Evolutionary conservation across 2,113 vertebrate genomes (phyloP), one percentile per base, ranked within the genome.

Genomic region (Rhegmatorhina hoffmannsi): DNA sequence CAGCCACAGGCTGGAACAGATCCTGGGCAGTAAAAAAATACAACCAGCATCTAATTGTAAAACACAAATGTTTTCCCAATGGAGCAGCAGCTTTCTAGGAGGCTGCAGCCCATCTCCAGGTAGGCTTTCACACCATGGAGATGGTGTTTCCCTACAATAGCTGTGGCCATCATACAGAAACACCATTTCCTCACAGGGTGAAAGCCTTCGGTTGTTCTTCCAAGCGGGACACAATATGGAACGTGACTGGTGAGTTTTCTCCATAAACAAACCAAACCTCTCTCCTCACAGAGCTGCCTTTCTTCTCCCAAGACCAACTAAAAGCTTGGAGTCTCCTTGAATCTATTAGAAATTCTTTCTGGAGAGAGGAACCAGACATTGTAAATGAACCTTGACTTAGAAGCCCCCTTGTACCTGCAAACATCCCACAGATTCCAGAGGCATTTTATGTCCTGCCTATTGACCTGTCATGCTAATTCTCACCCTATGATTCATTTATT

Each of bases 331-430:
- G 96, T 82, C 97, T 98, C 97, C 97, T 96, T 97, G 95, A 98
- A 98, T 98, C 97, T 98, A 95, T 97, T 98, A 97, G 97, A 97
- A 98, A 97, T 78, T 95, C 91, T 98, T 98, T 97, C 96, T 28
- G 79, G 96, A 97, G 98, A 98, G 97, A 98, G 97, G 97, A 98
- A 98, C 96, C 97, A 98, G 98, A 98, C 97, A 98, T 93, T 97
- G 97, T 97, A 98, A 98, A 97, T 96, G 98, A 98, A 97, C 97
- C 97, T 90, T 97, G 95, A 90, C 97, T 97, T 96, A 97, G 97
- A 97, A 98, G 94, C 91, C 95, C 94, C 94, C 97, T 97, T 97
- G 91, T 98, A 98, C 97, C 97, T 97, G 96, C 96, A 98, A 97
- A 97, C 97, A 98, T 73, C 92, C 96, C 95, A 95, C 95, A 96